These are phyloP conservation scores for Dolichoris vasculosae DNA, from an alignment of 1,140 invertebrate species.

Conservation along the genomic window DNA sequence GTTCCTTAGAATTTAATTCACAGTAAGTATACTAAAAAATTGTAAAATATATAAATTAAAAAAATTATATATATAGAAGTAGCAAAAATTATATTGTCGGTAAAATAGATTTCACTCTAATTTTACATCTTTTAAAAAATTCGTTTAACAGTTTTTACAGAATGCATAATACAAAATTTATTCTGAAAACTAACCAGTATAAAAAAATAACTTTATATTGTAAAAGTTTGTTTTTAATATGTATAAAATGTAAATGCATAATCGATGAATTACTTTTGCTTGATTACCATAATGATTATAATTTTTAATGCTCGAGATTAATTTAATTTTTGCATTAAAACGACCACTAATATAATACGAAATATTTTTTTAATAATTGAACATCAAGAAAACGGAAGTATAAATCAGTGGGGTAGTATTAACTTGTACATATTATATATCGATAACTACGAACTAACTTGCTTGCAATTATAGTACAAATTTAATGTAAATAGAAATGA, in stretches of 20 bases:
- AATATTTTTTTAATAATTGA: background rate
- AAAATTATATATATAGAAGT: background rate
- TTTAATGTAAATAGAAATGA: slow-evolving; percentile 4
- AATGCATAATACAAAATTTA: background rate
- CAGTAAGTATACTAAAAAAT: background rate
- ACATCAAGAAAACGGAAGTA: background rate
- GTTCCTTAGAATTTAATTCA: background rate
- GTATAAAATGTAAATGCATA: background rate
- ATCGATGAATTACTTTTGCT: background rate
- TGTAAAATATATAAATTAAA: background rate
- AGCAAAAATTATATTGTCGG: background rate
- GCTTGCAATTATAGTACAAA: slow-evolving; percentile 3
- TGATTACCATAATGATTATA: background rate
- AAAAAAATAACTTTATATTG: background rate
- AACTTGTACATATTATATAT: background rate
- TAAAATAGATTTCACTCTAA: background rate
- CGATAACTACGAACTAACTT: background rate
- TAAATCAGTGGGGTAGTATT: background rate
- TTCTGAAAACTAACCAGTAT: background rate
- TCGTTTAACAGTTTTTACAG: background rate
- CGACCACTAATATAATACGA: background rate
- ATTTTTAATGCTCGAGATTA: background rate
- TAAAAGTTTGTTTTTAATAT: background rate
- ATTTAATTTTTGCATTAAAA: background rate
- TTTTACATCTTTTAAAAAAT: background rate